Percentiles rank a stretch among this genome's conserved stretches.
phyloP scores from a whole-genome alignment of 1,140 invertebrate species.

The Pseudomyrmex cubaensis region DNA sequence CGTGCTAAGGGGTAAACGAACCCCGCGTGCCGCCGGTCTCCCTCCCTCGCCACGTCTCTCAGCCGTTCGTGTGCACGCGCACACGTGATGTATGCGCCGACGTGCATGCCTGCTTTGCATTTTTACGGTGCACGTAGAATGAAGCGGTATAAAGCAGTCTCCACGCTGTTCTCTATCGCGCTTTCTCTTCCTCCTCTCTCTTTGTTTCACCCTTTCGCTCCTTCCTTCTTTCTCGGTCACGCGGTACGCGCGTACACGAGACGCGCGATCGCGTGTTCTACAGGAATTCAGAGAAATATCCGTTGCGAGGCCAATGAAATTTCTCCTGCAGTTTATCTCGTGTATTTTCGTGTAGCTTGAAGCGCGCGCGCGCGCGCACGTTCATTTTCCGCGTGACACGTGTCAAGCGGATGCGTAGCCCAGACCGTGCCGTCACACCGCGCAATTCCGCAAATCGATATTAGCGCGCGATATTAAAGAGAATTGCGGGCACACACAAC shows the following conservation, averaged over 20 bases:
- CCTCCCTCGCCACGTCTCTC: constrained; percentile 26
- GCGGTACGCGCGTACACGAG: constrained; percentile 7
- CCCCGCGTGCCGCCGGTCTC: constrained; percentile 42
- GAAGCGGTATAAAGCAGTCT: constrained; percentile 74
- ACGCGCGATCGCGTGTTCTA: constrained; percentile 68
- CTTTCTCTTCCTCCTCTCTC: background rate
- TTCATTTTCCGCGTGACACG: constrained; percentile 71
- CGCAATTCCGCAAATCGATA: constrained; percentile 58
- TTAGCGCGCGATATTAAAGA: constrained; percentile 39
- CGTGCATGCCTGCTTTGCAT: constrained; percentile 74
- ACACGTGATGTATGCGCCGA: constrained; percentile 67
- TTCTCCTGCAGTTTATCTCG: constrained; percentile 42
- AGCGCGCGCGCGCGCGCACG: constrained; percentile 49
- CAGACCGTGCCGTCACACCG: background rate
- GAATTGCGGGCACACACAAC: constrained; percentile 18
- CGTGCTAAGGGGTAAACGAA: constrained; percentile 68
- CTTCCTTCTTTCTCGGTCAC: background rate
- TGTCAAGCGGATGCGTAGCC: constrained; percentile 52
- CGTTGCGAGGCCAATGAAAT: constrained; percentile 70
- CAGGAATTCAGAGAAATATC: constrained; percentile 68
- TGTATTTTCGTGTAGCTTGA: constrained; percentile 53
- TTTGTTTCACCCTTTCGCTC: background rate
- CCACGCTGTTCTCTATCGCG: constrained; percentile 62
- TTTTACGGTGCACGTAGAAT: constrained; percentile 75
- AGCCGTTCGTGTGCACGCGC: constrained; percentile 59